phyloP scores from a whole-genome alignment of 30 jellyfish, hydroid and myxozoan genomes.

The Pseudorhiza aurosa region DNA sequence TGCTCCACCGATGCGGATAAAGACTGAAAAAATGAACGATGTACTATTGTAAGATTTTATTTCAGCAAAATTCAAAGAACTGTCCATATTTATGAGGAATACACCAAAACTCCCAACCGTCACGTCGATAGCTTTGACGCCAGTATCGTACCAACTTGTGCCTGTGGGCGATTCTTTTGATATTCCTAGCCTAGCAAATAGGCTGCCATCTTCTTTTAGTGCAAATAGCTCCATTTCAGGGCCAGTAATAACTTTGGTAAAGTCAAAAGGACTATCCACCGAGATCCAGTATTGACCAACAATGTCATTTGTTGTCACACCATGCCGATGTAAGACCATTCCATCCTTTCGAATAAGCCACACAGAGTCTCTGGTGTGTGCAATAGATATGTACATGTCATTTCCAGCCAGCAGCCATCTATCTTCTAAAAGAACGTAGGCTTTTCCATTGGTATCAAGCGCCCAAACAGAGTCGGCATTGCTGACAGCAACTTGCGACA shows the following conservation, averaged over 20 bases:
- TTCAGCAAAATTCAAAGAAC: constrained; percentile 6
- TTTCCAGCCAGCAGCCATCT: constrained; percentile 7
- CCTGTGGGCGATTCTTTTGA: constrained; percentile 27
- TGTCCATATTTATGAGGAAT: constrained; percentile 5
- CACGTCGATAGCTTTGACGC: constrained; percentile 6
- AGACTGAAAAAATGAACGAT: neutral
- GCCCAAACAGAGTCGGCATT: constrained; percentile 16
- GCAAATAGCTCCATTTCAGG: constrained; percentile 25
- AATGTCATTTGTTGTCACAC: constrained; percentile 11
- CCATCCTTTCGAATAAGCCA: constrained; percentile 35
- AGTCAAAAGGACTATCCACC: neutral
- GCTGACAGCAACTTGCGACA: constrained; percentile 14
- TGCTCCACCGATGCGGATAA: constrained; percentile 16
- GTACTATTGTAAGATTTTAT: neutral
- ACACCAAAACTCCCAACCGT: constrained; percentile 51
- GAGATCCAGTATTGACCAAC: constrained; percentile 28
- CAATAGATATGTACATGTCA: constrained; percentile 7
- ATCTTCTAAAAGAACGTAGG: neutral
- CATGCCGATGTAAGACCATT: constrained; percentile 15
- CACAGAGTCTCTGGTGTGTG: constrained; percentile 13
- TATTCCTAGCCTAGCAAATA: constrained; percentile 25
- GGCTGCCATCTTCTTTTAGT: neutral
- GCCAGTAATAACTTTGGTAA: constrained; percentile 12
- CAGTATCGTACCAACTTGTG: constrained; percentile 23
- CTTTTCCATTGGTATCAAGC: constrained; percentile 1